phyloP scores from a whole-genome alignment of 2,113 vertebrate species.

The Eulemur rufifrons region DNA sequence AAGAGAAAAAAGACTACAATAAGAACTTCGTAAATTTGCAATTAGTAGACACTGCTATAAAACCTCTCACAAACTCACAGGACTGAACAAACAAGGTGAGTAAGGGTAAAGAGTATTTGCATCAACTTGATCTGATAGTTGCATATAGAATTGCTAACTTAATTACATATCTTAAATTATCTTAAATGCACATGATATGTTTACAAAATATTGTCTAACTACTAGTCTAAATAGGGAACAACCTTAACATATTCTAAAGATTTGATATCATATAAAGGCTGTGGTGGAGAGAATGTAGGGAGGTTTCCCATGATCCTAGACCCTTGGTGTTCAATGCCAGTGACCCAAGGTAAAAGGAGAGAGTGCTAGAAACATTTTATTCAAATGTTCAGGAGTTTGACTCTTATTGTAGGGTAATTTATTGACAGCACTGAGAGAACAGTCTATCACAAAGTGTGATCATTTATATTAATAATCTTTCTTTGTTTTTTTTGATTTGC shows the following conservation, averaged over 20 bases:
- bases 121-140: background rate
- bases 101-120: background rate
- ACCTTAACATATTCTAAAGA: background rate
- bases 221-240: no score
- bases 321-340: background rate
- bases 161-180: background rate
- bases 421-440: background rate
- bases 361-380: slow-evolving; percentile 16
- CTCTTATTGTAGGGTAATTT: background rate
- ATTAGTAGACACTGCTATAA: background rate
- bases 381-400: background rate
- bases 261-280: background rate
- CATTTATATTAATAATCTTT: background rate
- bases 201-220: background rate
- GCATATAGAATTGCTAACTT: background rate
- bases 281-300: background rate
- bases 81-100: background rate
- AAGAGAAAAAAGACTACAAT: background rate
- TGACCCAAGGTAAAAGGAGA: background rate
- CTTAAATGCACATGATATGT: background rate
- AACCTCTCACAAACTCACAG: background rate
- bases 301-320: background rate
- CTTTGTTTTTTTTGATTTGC: background rate
- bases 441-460: background rate
- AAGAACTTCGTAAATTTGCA: background rate